These are phyloP conservation scores for Platanista minor DNA, from an alignment of 2,113 vertebrate genomes.

Conservation along the genomic window DNA sequence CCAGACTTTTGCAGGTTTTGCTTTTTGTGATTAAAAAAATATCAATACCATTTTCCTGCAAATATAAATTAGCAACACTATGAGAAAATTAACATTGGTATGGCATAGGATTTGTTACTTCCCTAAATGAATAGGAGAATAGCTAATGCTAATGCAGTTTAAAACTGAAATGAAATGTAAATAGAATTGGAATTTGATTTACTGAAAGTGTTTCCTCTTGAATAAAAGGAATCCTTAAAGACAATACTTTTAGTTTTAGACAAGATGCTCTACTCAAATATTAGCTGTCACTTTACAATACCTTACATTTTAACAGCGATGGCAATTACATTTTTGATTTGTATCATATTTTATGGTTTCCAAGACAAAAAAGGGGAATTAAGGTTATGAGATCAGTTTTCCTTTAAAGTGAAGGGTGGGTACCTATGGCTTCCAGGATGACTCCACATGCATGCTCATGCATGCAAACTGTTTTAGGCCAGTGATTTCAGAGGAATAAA, in stretches of 20 bases:
- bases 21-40: slow-evolving; percentile 5
- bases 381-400: slow-evolving; percentile 15
- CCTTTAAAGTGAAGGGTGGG: not conserved
- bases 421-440: slow-evolving; percentile 24
- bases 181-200: slow-evolving; percentile 1
- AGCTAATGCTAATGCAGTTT: not conserved
- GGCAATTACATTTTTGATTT: not conserved
- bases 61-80: not conserved
- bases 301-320: not conserved
- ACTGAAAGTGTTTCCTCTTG: not conserved
- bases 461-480: not conserved
- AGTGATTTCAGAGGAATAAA: slow-evolving; percentile 28
- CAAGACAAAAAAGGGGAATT: not conserved
- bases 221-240: not conserved
- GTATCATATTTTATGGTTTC: not conserved
- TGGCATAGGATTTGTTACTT: not conserved
- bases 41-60: not conserved
- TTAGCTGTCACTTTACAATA: not conserved
- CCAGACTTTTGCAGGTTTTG: not conserved
- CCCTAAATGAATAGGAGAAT: not conserved
- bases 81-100: not conserved
- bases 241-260: not conserved
- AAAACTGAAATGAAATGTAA: slow-evolving; percentile 27
- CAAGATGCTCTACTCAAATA: not conserved
- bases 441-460: not conserved